phyloP scores from a whole-genome alignment of 2,113 vertebrate species.

The Cettia cetti region DNA sequence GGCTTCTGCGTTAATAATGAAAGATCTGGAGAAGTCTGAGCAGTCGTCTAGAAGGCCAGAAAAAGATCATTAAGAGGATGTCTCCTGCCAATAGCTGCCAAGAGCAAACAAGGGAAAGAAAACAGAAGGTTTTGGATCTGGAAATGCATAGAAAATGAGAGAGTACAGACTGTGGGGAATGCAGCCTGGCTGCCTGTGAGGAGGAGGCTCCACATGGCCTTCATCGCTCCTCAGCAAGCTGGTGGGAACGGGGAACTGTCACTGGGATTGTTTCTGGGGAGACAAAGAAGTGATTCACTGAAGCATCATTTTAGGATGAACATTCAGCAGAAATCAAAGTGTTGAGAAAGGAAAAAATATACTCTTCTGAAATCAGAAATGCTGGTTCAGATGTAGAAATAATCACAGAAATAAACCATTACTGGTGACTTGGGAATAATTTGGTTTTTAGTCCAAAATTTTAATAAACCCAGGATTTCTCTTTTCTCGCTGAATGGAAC shows the following conservation, averaged over 20 bases:
- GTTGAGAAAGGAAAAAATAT: background rate
- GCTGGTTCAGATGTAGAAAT: background rate
- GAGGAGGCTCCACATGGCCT: background rate
- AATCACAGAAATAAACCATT: background rate
- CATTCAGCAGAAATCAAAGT: background rate
- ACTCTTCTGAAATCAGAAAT: background rate
- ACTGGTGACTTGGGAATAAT: background rate
- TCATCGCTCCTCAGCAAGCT: background rate
- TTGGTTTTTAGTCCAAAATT: background rate
- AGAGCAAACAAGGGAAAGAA: conserved; percentile 53
- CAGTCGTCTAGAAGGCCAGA: conserved; percentile 45
- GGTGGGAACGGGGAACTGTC: background rate
- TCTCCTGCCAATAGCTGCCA: conserved; percentile 59
- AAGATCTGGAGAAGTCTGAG: conserved; percentile 51
- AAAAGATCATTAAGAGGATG: conserved; percentile 58
- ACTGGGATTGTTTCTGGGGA: background rate
- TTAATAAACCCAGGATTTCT: background rate
- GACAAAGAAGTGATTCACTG: background rate
- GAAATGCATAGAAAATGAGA: conserved; percentile 33
- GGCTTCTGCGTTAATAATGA: conserved; percentile 58
- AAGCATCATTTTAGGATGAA: background rate
- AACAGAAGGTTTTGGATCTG: conserved; percentile 53
- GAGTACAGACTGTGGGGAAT: background rate
- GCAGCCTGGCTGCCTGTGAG: background rate
- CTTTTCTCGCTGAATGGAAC: background rate